Percentiles rank a stretch among this genome's conserved stretches.
Conservation (phyloP, 2,797 vertebrate genomes). For the Notoglanidium macrostoma region DNA sequence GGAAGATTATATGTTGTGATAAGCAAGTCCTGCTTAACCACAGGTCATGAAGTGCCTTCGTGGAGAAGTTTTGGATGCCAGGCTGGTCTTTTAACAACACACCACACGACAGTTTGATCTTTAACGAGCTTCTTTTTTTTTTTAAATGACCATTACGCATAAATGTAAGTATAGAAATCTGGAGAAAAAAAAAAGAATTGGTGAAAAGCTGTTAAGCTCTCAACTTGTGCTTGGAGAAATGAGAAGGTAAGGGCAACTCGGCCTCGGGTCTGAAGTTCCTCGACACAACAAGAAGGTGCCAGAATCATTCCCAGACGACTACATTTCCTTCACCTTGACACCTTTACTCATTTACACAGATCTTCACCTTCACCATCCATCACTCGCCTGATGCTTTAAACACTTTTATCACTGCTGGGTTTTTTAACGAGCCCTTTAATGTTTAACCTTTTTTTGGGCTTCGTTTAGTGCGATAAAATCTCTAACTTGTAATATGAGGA, state of each 20-base stretch:
- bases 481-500: background rate
- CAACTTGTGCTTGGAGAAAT: constrained; percentile 43
- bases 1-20: constrained; percentile 53
- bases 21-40: constrained; percentile 26
- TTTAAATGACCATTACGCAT: background rate
- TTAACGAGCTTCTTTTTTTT: background rate
- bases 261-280: constrained; percentile 59
- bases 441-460: background rate
- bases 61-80: constrained; percentile 9
- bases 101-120: constrained; percentile 20
- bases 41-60: constrained; percentile 20
- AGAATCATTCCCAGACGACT: constrained; percentile 52
- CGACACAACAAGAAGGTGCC: constrained; percentile 64
- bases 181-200: background rate
- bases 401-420: background rate
- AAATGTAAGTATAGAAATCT: constrained; percentile 2
- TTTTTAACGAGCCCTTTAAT: constrained; percentile 35
- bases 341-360: constrained; percentile 15
- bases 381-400: constrained; percentile 35
- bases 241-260: constrained; percentile 58
- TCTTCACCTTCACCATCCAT: constrained; percentile 32
- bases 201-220: background rate
- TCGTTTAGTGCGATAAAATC: background rate
- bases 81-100: constrained; percentile 20
- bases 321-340: constrained; percentile 53